Base-by-base conservation (phyloP, 2,888 invertebrate species). In the Matsumyia berberina region DNA sequence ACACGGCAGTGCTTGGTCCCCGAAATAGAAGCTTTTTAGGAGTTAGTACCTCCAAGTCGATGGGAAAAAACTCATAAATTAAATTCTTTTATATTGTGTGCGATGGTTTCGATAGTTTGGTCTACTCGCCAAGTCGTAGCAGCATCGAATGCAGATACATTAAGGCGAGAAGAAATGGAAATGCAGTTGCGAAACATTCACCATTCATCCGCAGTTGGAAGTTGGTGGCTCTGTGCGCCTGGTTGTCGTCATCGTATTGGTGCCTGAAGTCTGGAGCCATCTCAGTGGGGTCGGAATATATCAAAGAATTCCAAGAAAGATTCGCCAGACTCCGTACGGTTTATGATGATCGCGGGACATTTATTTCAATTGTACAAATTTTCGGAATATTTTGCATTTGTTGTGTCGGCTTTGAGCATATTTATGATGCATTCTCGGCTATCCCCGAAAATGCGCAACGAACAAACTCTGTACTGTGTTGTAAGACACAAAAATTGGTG, bases 301-400 rank as follows among this genome's bases (percentile, higher is more conserved):
- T 83, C 83, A 83, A 83, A 83, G 83, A 83, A 78, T 72, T 83
- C 77, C 82, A 53, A 42, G 15, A 60, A 64, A 57, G 31, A 42
- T 35, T 57, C 19, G 37, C 11, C 42, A n/a, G 24, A 24, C 24
- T 24, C 46, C 60, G 60, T 24, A 31, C 31, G 12, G 70, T 78
- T 76, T 81, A 70, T 77, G 82, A 82, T 77, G 72, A 72, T 79
- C 72, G 42, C 55, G 79, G 73, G 69, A 83, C 83, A 85, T 85
- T 85, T 80, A 76, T 85, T 74, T 76, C 70, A 80, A 85, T 80
- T 80, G 80, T 46, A 85, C 85, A 85, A 85, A 85, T 85, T 85
- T 74, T 69, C 74, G 85, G 79, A 74, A 85, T 85, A 39, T 53
- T 70, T 80, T 74, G 73, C 67, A 74, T 85, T 85, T 69, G 31